Conservation (phyloP, 2,888 invertebrate genomes). For the Lasiommata megera region DNA sequence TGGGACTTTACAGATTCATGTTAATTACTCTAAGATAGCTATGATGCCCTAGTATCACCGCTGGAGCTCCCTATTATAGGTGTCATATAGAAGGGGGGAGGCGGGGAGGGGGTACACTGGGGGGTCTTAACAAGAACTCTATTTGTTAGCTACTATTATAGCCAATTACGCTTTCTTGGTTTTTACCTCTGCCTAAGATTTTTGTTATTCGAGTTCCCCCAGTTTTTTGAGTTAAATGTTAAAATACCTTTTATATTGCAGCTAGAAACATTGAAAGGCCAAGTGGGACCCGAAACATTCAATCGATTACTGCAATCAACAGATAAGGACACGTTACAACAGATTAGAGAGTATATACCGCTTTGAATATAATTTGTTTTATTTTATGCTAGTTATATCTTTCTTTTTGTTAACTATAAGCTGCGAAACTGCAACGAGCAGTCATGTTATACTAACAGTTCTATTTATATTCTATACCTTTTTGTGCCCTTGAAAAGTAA, state of each 20-base stretch:
- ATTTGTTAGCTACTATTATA: too few species aligned
- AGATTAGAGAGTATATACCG: conserved; percentile 84
- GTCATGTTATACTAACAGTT: not conserved
- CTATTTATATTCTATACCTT: not conserved
- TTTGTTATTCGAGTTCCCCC: too few species aligned
- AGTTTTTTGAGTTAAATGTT: too few species aligned
- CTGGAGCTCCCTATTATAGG: too few species aligned
- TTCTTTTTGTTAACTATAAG: not conserved
- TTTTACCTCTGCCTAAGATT: too few species aligned
- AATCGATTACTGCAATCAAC: conserved; percentile 87
- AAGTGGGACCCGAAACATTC: conserved; percentile 89
- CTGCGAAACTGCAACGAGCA: not conserved
- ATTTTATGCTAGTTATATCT: not conserved
- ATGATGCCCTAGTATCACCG: too few species aligned
- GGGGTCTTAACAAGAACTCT: too few species aligned
- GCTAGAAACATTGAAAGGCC: conserved; percentile 85
- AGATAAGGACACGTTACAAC: conserved; percentile 86
- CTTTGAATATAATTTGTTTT: conserved; percentile 33
- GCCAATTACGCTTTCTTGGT: too few species aligned
- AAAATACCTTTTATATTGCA: conserved; percentile 54
- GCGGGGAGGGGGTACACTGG: too few species aligned
- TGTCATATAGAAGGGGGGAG: too few species aligned
- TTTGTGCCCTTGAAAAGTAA: not conserved
- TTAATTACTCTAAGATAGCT: too few species aligned
- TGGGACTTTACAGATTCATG: too few species aligned